These are phyloP conservation scores for Azemiops feae DNA, from an alignment of 2,113 vertebrate genomes.

Conservation along the genomic window DNA sequence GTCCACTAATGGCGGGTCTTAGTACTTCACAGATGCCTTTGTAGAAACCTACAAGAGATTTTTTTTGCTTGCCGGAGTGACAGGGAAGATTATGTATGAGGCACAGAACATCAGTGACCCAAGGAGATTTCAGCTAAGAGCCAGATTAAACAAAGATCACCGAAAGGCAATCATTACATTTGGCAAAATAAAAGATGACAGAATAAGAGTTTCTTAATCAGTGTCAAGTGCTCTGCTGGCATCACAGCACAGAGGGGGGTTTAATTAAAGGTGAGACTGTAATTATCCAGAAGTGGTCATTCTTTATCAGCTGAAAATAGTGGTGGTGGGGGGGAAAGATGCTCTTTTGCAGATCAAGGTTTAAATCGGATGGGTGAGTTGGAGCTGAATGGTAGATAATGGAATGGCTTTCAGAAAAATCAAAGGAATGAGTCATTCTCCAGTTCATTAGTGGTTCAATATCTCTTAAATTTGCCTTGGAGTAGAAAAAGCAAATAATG, in stretches of 20 bases:
- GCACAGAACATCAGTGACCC: background rate
- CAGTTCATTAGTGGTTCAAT: background rate
- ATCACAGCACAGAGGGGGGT: background rate
- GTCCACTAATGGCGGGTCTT: background rate
- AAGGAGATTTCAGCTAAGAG: background rate
- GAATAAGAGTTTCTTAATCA: conserved; percentile 14
- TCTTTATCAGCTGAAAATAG: background rate
- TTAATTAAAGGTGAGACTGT: conserved; percentile 25
- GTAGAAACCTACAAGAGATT: background rate
- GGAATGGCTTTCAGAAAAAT: background rate
- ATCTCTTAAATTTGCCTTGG: background rate
- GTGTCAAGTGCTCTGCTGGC: conserved; percentile 8
- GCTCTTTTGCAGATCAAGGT: background rate
- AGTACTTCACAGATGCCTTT: background rate
- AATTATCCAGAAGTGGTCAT: conserved; percentile 16
- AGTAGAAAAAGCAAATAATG: background rate
- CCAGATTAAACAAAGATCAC: conserved; percentile 11
- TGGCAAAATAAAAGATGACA: conserved; percentile 3
- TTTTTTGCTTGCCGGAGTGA: background rate
- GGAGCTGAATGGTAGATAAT: background rate
- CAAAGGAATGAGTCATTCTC: background rate
- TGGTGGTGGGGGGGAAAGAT: background rate
- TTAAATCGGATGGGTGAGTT: background rate
- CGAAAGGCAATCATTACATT: conserved; percentile 16
- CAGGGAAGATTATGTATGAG: background rate